A percentile compares a stretch with the other conserved stretches of the same genome.
Conservation (phyloP, 2,888 invertebrate species). For the Alviniconcha strummeri region DNA sequence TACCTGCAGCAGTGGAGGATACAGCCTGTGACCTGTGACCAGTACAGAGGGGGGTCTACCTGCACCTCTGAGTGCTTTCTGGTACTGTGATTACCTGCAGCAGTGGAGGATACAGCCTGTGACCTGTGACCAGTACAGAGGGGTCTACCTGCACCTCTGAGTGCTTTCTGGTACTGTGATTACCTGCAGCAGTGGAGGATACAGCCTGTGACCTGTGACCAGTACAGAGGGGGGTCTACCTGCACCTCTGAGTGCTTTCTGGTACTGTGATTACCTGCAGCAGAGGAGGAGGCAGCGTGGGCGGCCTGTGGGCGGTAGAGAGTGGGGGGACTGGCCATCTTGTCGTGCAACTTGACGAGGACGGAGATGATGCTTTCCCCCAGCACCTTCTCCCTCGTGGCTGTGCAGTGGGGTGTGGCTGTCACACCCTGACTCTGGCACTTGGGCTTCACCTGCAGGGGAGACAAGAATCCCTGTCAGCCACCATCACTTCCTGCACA, state of each 20-base stretch:
- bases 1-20: not conserved
- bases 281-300: not conserved
- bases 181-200: not conserved
- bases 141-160: too few species aligned
- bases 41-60: too few species aligned
- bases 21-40: not conserved
- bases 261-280: not conserved
- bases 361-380: constrained; percentile 88
- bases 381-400: constrained; percentile 40
- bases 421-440: constrained; percentile 59
- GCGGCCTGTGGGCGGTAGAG: constrained; percentile 4
- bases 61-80: too few species aligned
- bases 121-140: too few species aligned
- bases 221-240: not conserved
- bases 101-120: not conserved
- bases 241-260: too few species aligned
- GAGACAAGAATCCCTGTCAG: not conserved
- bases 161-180: too few species aligned
- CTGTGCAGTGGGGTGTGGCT: constrained; percentile 50
- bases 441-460: constrained; percentile 42
- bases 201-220: not conserved
- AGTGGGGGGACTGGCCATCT: constrained; percentile 77
- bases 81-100: not conserved
- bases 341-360: constrained; percentile 91
- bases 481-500: not conserved